Evolutionary conservation across 2,113 vertebrate genomes (phyloP).

Genomic region (Climacteris rufus): DNA sequence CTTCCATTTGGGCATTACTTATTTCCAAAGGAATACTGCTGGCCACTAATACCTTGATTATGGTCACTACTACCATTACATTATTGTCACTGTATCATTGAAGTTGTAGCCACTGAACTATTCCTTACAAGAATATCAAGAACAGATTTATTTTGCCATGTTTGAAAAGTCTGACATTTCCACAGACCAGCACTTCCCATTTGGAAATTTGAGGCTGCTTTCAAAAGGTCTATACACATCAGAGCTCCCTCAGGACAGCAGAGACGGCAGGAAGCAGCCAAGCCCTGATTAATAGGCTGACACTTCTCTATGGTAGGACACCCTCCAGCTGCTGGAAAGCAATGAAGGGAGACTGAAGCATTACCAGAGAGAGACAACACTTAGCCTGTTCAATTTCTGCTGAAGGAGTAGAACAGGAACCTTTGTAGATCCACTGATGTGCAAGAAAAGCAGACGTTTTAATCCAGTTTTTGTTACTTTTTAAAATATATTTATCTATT

Average conservation of each 20-base stretch:
- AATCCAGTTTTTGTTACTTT: background rate
- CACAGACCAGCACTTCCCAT: background rate
- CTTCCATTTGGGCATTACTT: background rate
- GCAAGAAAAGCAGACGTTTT: background rate
- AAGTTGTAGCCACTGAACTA: background rate
- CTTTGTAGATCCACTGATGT: background rate
- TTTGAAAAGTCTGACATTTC: constrained; percentile 38
- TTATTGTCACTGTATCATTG: background rate
- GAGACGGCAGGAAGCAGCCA: background rate
- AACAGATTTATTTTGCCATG: background rate
- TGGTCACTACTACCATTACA: background rate
- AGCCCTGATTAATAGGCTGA: background rate
- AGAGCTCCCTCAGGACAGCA: background rate
- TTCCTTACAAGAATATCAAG: background rate
- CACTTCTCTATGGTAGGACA: background rate
- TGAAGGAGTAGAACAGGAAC: background rate
- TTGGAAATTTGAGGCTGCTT: background rate
- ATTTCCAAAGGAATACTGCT: background rate
- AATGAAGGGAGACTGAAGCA: background rate
- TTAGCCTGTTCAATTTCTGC: background rate
- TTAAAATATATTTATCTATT: background rate
- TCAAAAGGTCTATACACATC: background rate
- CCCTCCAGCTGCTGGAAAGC: background rate
- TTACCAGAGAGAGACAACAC: background rate
- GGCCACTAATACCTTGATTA: background rate